Conservation (phyloP, 1,140 invertebrate genomes). For the Aphelenchoides avenae region DNA sequence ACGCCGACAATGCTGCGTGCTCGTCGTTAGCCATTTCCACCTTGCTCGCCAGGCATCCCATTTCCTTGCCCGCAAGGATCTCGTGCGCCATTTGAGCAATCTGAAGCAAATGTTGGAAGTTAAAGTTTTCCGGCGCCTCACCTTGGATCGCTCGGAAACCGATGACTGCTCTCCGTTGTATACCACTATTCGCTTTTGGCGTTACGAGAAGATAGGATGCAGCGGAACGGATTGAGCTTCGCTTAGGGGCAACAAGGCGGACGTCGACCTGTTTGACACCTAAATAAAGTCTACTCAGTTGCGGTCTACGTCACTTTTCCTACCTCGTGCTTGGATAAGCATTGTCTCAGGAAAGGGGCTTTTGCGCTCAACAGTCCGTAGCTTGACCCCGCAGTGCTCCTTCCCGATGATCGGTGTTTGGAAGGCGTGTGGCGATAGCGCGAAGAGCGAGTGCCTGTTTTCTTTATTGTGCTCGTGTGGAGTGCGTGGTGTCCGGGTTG, state of each 20-base stretch:
- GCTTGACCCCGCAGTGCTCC: conserved; percentile 32
- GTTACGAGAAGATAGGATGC: conserved; percentile 30
- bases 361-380: conserved; percentile 22
- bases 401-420: conserved; percentile 26
- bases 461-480: no score
- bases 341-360: conserved; percentile 30
- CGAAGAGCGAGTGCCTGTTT: no score
- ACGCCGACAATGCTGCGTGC: conserved; percentile 1
- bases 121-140: no score
- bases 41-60: conserved; percentile 12
- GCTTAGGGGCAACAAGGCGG: conserved; percentile 20
- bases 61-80: conserved; percentile 35
- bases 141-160: conserved; percentile 27
- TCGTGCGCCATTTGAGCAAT: conserved; percentile 39
- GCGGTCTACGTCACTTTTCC: neutral
- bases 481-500: no score
- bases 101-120: no score
- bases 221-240: conserved; percentile 8
- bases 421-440: conserved; percentile 17
- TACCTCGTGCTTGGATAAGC: conserved; percentile 17
- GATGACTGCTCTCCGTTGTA: conserved; percentile 32
- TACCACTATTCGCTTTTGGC: conserved; percentile 24
- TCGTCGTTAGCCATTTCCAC: conserved; percentile 35
- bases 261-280: conserved; percentile 6
- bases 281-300: neutral